Evolutionary conservation across 2,113 vertebrate species (phyloP).

Genomic region (Copsychus sechellarum): DNA sequence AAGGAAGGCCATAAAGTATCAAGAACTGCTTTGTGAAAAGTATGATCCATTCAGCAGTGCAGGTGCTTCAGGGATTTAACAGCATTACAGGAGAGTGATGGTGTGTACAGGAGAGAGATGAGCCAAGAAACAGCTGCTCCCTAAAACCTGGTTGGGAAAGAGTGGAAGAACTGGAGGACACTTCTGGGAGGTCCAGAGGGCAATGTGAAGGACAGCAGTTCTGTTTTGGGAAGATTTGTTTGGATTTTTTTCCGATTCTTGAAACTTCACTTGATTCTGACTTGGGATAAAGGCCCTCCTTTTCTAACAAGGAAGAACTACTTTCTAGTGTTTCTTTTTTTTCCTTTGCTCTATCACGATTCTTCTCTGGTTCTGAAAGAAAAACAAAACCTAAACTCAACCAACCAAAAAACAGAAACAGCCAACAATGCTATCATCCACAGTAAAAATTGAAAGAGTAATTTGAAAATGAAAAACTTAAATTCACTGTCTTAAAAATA

Average conservation of each 20-base stretch:
- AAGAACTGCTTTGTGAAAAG: not conserved
- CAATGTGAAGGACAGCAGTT: not conserved
- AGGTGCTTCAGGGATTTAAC: not conserved
- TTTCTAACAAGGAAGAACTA: not conserved
- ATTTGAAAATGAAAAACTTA: not conserved
- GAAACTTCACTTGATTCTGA: not conserved
- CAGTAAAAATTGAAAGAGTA: not conserved
- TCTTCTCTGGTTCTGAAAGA: not conserved
- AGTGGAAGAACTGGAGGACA: not conserved
- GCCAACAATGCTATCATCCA: no score
- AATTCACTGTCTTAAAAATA: not conserved
- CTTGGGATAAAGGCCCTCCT: not conserved
- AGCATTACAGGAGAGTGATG: not conserved
- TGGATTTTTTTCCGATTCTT: not conserved
- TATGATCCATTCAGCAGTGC: not conserved
- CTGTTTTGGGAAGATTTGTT: not conserved
- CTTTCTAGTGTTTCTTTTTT: not conserved
- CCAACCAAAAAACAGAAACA: not conserved
- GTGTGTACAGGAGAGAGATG: accelerated
- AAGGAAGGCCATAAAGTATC: not conserved
- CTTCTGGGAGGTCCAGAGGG: not conserved
- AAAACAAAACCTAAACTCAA: not conserved
- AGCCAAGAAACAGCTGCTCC: not conserved
- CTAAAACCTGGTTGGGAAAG: not conserved
- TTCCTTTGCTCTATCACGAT: not conserved